These are phyloP conservation scores for Clarias pachynema DNA, from an alignment of 2,797 vertebrate genomes.

Conservation along the genomic window DNA sequence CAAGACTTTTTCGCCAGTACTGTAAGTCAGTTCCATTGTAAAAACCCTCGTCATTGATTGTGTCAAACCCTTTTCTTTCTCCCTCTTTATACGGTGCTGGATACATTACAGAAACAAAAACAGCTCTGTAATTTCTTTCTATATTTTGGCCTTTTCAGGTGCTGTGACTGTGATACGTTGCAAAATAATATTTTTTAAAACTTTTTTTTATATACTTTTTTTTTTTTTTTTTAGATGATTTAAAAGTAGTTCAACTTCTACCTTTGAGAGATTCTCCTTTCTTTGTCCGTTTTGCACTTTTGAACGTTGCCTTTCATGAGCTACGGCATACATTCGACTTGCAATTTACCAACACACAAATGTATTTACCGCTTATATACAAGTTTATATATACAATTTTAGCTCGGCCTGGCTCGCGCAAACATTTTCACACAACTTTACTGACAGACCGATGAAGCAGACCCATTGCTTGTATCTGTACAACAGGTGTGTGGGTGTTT, in stretches of 20 bases:
- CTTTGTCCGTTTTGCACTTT: not conserved
- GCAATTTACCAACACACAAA: not conserved
- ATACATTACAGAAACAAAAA: not conserved
- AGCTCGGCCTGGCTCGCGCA: not conserved
- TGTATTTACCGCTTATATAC: too few relatives aligned
- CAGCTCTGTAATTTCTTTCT: not conserved
- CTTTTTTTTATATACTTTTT: too few relatives aligned
- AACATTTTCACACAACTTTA: not conserved
- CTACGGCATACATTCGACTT: not conserved
- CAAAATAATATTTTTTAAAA: not conserved
- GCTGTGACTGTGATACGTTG: not conserved
- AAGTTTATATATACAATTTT: not conserved
- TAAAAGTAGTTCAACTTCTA: not conserved
- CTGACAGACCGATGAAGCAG: not conserved
- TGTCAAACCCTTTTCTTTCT: not conserved
- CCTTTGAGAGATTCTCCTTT: not conserved
- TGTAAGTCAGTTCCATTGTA: too few relatives aligned
- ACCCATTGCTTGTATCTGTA: not conserved
- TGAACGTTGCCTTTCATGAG: not conserved
- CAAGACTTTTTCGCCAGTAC: too few relatives aligned
- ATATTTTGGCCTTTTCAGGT: not conserved
- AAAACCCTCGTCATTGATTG: not conserved
- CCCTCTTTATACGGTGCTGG: not conserved
- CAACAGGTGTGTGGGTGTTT: not conserved
- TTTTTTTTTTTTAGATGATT: not conserved